phyloP scores from a whole-genome alignment of 2,797 vertebrate genomes.

The Emys orbicularis region DNA sequence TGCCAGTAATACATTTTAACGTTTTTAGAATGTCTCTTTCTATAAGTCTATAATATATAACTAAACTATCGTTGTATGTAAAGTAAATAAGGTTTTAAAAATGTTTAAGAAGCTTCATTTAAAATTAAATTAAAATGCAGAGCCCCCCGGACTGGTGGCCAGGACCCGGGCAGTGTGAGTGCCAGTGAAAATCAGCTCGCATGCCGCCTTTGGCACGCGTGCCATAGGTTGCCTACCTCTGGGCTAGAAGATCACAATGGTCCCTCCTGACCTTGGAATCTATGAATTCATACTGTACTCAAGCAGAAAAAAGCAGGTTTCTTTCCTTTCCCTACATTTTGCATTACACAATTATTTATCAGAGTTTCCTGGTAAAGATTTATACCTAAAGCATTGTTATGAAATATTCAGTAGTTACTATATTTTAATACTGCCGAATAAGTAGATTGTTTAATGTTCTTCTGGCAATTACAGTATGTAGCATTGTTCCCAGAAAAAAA shows the following conservation, averaged over 20 bases:
- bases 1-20: too few species aligned
- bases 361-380: conserved; percentile 70
- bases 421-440: conserved; percentile 79
- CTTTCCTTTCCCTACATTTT: conserved; percentile 39
- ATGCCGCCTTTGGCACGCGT: too few species aligned
- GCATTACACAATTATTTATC: conserved; percentile 45
- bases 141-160: too few species aligned
- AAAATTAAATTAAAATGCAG: too few species aligned
- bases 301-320: conserved; percentile 16
- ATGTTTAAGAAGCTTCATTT: too few species aligned
- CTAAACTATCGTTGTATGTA: too few species aligned
- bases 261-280: not conserved
- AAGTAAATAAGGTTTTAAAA: too few species aligned
- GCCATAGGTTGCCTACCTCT: too few species aligned
- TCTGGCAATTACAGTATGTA: conserved; percentile 47
- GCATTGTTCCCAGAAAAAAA: conserved; percentile 55
- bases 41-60: too few species aligned
- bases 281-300: not conserved
- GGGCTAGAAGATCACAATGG: not conserved
- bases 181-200: too few species aligned
- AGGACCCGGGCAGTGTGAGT: too few species aligned
- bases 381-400: conserved; percentile 79
- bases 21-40: too few species aligned
- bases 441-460: conserved; percentile 69
- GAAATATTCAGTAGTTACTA: conserved; percentile 82